phyloP scores from a whole-genome alignment of 1,140 invertebrate genomes.

The Zaprionus ornatus region DNA sequence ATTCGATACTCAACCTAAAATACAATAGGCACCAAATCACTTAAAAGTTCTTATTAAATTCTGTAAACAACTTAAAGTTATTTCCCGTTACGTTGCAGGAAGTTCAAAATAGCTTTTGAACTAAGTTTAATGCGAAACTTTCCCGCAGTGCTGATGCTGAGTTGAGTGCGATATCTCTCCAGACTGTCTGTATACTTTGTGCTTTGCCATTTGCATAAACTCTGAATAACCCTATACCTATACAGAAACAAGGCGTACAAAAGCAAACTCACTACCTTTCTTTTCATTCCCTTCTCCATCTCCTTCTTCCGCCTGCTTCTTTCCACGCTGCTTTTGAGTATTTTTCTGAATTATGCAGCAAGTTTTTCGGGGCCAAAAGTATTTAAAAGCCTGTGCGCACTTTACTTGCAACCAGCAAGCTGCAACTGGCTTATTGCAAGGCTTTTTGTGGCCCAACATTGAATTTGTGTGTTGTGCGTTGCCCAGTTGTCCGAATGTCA shows the following conservation, averaged over 20 bases:
- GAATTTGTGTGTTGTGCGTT: constrained; percentile 27
- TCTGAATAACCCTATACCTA: not conserved
- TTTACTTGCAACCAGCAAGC: constrained; percentile 39
- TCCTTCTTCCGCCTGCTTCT: not conserved
- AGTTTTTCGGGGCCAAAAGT: constrained; percentile 51
- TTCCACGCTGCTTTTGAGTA: not conserved
- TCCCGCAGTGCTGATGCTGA: not conserved
- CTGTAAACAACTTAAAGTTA: not conserved
- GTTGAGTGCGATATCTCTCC: not conserved
- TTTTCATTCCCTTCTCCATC: not conserved
- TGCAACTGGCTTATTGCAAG: constrained; percentile 25
- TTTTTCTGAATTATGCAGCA: constrained; percentile 59
- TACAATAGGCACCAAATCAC: not conserved
- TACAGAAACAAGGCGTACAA: not conserved
- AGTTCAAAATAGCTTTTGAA: constrained; percentile 12
- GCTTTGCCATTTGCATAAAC: not conserved
- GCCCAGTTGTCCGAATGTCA: constrained; percentile 24
- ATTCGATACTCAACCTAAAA: not conserved
- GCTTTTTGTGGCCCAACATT: constrained; percentile 56
- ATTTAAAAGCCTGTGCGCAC: constrained; percentile 50
- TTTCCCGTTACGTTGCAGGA: not conserved
- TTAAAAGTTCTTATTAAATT: not conserved
- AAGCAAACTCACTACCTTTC: not conserved
- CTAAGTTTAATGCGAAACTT: not conserved
- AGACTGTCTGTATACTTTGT: not conserved